Evolutionary conservation across 2,797 vertebrate genomes (phyloP), one percentile per base, ranked within the genome.

Genomic region (Pteropus rufus): DNA sequence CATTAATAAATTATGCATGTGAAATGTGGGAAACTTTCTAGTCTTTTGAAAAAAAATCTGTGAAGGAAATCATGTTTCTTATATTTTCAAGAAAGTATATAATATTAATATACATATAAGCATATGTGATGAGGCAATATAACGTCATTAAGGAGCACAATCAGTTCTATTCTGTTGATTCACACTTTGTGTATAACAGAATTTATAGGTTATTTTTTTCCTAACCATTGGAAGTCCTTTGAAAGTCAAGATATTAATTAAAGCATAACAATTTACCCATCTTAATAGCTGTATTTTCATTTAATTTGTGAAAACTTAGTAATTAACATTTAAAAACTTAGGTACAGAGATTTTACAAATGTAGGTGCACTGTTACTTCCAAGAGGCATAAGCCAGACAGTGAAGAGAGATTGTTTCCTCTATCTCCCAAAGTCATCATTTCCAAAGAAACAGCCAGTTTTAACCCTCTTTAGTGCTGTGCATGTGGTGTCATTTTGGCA

Each of bases 371-470:
- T 96, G 94, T 98, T 95, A 94, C 89, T 11, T 96, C 97, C 83
- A 90, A 81, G 77, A 91, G 89, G 92, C 96, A 56, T 93, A 94
- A 94, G 52, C 64, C 79, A 96, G 93, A 98, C 96, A 70, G 39
- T 5, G 26, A 85, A 97, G 84, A 58, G 2, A 98, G 92, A 67
- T 75, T 6, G 52, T 72, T 97, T 80, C 97, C 89, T 89, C 93
- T 79, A 80, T 62, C 72, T 67, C 88, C 67, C 87, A 81, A 96
- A 97, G 93, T 95, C 86, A 73, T 97, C 93, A 96, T 97, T 97
- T 97, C 91, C 97, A 98, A 98, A 98, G 98, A 99, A 99, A 99
- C 98, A 99, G 99, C 98, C 99, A 99, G 98, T 99, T 99, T 99
- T 99, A 98, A 98, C 95, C 94, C 96, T 98, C 97, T 98, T 97